Conservation (phyloP, 2,888 invertebrate genomes). For the Crocallis elinguaria region DNA sequence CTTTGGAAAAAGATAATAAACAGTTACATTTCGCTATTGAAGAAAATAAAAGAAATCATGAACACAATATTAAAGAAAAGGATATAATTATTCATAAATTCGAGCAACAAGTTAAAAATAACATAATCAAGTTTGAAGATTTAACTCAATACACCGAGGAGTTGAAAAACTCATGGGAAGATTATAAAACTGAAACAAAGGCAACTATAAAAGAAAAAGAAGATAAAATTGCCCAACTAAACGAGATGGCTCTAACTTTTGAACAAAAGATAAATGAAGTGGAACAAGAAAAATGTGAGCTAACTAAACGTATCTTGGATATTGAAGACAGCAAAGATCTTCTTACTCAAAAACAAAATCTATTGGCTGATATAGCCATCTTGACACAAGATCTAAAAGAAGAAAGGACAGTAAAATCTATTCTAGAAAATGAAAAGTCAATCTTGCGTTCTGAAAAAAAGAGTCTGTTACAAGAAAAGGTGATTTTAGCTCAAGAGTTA, state of each 20-base stretch:
- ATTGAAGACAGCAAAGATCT: constrained; percentile 26
- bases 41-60: constrained; percentile 56
- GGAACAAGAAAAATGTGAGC: constrained; percentile 19
- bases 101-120: constrained; percentile 48
- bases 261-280: constrained; percentile 16
- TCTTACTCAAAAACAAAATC: constrained; percentile 20
- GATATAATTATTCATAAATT: constrained; percentile 52
- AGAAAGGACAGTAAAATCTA: not conserved
- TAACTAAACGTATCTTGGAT: constrained; percentile 22
- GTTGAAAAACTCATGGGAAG: constrained; percentile 49
- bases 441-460: constrained; percentile 32
- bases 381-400: constrained; percentile 8
- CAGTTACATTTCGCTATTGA: constrained; percentile 56
- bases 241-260: constrained; percentile 16
- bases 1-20: constrained; percentile 55
- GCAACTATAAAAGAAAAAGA: constrained; percentile 46
- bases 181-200: constrained; percentile 45
- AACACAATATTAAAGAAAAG: constrained; percentile 55
- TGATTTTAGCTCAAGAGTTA: constrained; percentile 7
- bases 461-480: constrained; percentile 9
- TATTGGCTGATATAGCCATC: not conserved
- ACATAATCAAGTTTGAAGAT: constrained; percentile 42
- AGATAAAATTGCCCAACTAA: constrained; percentile 40
- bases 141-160: constrained; percentile 50
- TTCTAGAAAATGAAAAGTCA: constrained; percentile 35